Evolutionary conservation across 30 jellyfish, hydroid and myxozoan genomes (phyloP), one percentile per base, ranked within the genome.

Genomic region (Aurelia aurita): DNA sequence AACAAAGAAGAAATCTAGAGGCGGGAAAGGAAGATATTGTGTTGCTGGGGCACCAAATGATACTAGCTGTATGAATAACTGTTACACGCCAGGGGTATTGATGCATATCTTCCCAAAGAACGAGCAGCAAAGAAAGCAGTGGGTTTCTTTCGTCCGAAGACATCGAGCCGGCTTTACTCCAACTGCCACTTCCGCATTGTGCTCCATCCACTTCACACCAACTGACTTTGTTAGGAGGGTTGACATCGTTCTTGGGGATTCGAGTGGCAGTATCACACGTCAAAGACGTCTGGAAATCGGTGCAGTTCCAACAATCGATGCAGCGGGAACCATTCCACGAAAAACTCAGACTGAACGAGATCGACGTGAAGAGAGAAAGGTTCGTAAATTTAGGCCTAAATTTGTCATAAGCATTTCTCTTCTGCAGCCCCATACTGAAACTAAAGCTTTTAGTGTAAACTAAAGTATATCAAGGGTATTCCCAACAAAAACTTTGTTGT

Each of bases 41-140:
- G 74, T 49, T 51, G 86, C 86, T 51, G 86, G 86, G 25, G 61
- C 74, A 22, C 86, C 86, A n/a, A 57, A 57, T 57, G 86, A 74
- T n/a, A 29, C 74, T 57, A 74, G 86, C 74, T 74, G 86, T 34
- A 74, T 31, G 53, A 74, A 74, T 74, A 20, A 53, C 53, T 9
- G 74, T 26, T 74, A 74, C 59, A 74, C 75, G 74, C 86, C 74
- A 16, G 59, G 74, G 3, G 74, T 47, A 27, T 74, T 77, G 58
- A 74, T 74, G 74, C 86, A 74, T 47, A 47, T 51, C 54, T 74
- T 54, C 86, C 86, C 86, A 49, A 74, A 28, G 53, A 57, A 74
- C 59, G 75, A 26, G 58, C 74, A 74, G 74, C 73, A 61, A 15
- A n/a, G 44, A 21, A 13, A 35, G 44, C 73, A 61, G 79, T 67